Evolutionary conservation across 2,113 vertebrate species (phyloP), one percentile per base, ranked within the genome.

Genomic region (Hylia prasina): DNA sequence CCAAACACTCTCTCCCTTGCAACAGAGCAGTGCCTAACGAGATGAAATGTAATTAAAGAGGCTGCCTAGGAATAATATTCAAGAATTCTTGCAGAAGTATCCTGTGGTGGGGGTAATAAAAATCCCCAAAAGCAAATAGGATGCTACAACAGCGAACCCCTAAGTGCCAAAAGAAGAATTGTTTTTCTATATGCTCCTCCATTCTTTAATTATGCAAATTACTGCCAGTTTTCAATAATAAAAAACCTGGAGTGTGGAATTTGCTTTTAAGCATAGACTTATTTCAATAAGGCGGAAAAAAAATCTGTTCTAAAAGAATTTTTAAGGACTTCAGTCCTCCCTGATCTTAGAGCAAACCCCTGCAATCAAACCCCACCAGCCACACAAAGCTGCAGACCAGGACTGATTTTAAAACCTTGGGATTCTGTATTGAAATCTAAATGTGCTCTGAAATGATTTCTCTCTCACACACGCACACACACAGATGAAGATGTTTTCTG

Each of bases 1-100:
- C 85, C 90, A 78, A 88, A 63, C 54, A 37, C 4, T 5, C 65
- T 19, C 48, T 70, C 31, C 58, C 51, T 68, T 81, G 79, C 76
- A 82, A 76, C 87, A 85, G 61, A 89, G 84, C 93, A 50, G 88
- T 30, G 48, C 54, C 93, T 96, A 95, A 95, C 20, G 10, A 93
- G 92, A 92, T 73, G 85, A 92, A 94, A 95, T 69, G 92, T 91
- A 95, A 96, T 96, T 93, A 95, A 92, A 89, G 79, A 77, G 80
- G 54, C 76, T 93, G 79, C 93, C 78, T 79, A 85, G 94, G 91
- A 96, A 93, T 83, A 90, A 94, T 78, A 89, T 24, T 81, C 68
- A 93, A 70, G 82, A 92, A 92, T 94, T 92, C 64, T 87, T 64
- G 31, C 82, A 64, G 60, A 94, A 92, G 75, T 20, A 73, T 56